Evolutionary conservation across 2,888 invertebrate genomes (phyloP), one percentile per base, ranked within the genome.

Genomic region (Melipona bicolor): DNA sequence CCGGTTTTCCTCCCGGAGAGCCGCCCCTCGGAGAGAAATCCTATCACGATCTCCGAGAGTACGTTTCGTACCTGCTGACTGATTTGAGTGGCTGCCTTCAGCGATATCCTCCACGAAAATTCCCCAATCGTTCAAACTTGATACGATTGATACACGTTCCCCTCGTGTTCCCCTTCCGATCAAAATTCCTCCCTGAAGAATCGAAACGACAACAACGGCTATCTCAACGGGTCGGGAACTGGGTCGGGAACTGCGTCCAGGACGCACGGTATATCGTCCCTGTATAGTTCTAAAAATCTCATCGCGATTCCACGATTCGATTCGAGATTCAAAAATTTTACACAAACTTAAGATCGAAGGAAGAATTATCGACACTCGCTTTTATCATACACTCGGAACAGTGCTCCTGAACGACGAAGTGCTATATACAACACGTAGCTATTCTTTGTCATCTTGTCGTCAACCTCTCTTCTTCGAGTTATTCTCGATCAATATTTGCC

Each of bases 1-100:
- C 49, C 27, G 43, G 69, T 43, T 43, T 68, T 43, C 74, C 17
- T 43, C 74, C 17, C 24, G 17, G 17, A n/a, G 9, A 3, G 24
- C 19, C 70, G 36, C 24, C 36, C 3, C 19, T 0, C 17, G 13
- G 73, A 17, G 27, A 62, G 27, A 68, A 74, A 61, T 73, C 79
- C 74, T 74, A 74, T 74, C 79, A 74, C 79, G 79, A 79, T 79
- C 61, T 68, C 43, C 15, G 24, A 52, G 21, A 61, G n/a, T 67
- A 61, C 52, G 61, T 74, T 73, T 59, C 52, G 67, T 65, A 59
- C 65, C 50, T 36, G 61, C 52, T 61, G 79, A 73, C 79, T 78
- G 78, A 73, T 73, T 78, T 72, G 56, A 59, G 56, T 59, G 49
- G 24, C 67, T 59, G 67, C 52, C 67, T 36, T 65, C 72, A 0